Evolutionary conservation across 2,113 vertebrate species (phyloP), one percentile per base, ranked within the genome.

Genomic region (Plecotus auritus): DNA sequence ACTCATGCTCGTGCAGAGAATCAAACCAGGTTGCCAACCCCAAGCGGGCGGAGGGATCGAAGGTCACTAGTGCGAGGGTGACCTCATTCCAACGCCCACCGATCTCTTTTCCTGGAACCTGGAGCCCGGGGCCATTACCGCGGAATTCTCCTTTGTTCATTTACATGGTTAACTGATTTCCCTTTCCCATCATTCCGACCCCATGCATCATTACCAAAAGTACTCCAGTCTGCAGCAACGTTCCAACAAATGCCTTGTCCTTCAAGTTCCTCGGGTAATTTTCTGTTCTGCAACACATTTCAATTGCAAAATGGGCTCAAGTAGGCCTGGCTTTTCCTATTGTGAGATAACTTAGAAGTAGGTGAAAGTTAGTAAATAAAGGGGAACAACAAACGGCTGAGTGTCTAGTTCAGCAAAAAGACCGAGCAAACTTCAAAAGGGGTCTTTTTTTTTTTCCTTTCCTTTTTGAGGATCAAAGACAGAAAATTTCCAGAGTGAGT

Each of bases 181-280:
- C 47, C 91, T 59, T 76, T 93, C 61, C 64, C 77, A 70, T 96
- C 87, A 88, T 90, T 85, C 87, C 85, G 87, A n/a, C n/a, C 90
- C 85, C 87, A 80, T 72, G 93, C 90, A 83, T 96, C 95, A 94
- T 96, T 85, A 93, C 90, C 95, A 93, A 66, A 90, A 85, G 92
- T 35, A n/a, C 56, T 86, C 64, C 37, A 11, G 67, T 61, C 66
- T 64, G 28, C 35, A 22, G 9, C 74, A 74, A 92, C 20, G 42
- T 81, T 95, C 40, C 72, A 85, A 69, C 35, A 67, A 95, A 90
- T 28, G 30, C 35, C 67, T 37, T 22, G 30, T 77, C 40, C 84
- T 90, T 95, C 88, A 74, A 70, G 88, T 88, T 95, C 67, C 51
- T 95, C 59, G 2, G 0, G 6, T 70, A 17, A 92, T 78, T 95